Conservation (phyloP, 1,140 invertebrate species). For the Metopolophium dirhodum region DNA sequence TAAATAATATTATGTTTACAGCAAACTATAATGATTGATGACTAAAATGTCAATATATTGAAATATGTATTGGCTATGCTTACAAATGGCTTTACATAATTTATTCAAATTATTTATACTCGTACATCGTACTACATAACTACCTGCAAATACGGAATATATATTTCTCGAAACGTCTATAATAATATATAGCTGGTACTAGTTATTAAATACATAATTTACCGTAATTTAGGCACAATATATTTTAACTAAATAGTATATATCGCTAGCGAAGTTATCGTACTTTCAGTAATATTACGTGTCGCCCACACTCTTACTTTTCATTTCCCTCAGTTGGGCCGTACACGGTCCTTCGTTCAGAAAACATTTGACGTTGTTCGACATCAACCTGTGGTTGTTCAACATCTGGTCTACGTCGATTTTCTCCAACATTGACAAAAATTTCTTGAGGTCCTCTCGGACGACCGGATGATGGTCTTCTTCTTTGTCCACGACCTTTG, state of each 20-base stretch:
- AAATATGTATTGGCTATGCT: too few species aligned
- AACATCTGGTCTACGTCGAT: not conserved
- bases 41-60: not conserved
- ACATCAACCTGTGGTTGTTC: constrained; percentile 17
- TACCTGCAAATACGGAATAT: too few species aligned
- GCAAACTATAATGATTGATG: not conserved
- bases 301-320: constrained; percentile 11
- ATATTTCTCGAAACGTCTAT: too few species aligned
- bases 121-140: too few species aligned
- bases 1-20: not conserved
- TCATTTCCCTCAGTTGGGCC: not conserved
- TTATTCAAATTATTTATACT: too few species aligned
- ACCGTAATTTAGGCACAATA: too few species aligned
- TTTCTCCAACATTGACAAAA: not conserved
- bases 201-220: too few species aligned
- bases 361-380: constrained; percentile 35
- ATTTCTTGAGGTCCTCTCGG: not conserved
- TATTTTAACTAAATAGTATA: not conserved
- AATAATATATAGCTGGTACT: too few species aligned
- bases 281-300: not conserved
- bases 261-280: not conserved
- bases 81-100: too few species aligned
- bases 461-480: not conserved
- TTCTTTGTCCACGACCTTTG: not conserved
- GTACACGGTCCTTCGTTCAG: constrained; percentile 32